Conservation (phyloP, 2,888 invertebrate species). For the Coleophora flavipennella region DNA sequence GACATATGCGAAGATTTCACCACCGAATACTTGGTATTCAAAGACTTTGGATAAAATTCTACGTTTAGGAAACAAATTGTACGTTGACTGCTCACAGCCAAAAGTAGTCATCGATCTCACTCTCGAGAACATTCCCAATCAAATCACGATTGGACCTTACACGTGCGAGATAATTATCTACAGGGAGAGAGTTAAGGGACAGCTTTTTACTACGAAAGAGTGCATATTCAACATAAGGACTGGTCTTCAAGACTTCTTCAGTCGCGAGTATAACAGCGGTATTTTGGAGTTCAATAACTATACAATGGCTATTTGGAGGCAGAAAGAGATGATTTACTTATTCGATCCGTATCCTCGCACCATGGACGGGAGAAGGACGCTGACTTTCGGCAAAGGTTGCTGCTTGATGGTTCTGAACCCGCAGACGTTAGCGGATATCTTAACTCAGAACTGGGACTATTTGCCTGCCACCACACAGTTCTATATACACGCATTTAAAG, state of each 20-base stretch:
- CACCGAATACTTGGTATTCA: constrained; percentile 73
- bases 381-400: constrained; percentile 73
- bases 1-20: constrained; percentile 77
- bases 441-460: constrained; percentile 69
- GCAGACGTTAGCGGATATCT: constrained; percentile 66
- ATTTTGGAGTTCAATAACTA: constrained; percentile 74
- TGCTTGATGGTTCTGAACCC: constrained; percentile 75
- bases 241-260: constrained; percentile 67
- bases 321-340: constrained; percentile 74
- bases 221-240: constrained; percentile 61
- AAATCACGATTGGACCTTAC: constrained; percentile 71
- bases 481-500: constrained; percentile 74
- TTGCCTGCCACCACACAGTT: constrained; percentile 60
- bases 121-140: constrained; percentile 70
- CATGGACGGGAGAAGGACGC: constrained; percentile 63
- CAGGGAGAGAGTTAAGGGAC: constrained; percentile 62
- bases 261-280: constrained; percentile 58
- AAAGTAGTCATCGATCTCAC: constrained; percentile 58
- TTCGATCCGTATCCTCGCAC: constrained; percentile 79
- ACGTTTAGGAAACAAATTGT: constrained; percentile 73
- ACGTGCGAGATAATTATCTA: constrained; percentile 72
- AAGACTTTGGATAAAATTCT: constrained; percentile 73
- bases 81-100: constrained; percentile 63
- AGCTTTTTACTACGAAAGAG: constrained; percentile 63
- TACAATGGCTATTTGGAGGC: constrained; percentile 75